A percentile compares a stretch with the other conserved stretches of the same genome.
phyloP scores from a whole-genome alignment of 2,113 vertebrate genomes.

The Irena cyanogastra region DNA sequence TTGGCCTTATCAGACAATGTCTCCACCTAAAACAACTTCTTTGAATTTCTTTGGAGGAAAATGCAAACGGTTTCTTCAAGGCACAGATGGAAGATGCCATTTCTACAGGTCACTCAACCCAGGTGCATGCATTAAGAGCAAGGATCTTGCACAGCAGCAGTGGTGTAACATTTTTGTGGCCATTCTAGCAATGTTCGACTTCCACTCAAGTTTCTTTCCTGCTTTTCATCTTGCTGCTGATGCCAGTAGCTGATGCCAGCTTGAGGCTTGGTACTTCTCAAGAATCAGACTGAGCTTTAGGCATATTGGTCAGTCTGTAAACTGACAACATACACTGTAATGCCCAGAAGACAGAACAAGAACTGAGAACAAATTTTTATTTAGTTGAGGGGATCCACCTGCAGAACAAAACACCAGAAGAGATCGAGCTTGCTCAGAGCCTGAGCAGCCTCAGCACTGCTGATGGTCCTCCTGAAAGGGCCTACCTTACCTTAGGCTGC shows the following conservation, averaged over 20 bases:
- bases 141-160: background rate
- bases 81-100: background rate
- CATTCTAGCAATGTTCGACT: background rate
- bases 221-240: background rate
- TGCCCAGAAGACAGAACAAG: accelerated
- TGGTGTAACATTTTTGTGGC: background rate
- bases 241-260: background rate
- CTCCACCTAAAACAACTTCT: background rate
- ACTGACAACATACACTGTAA: accelerated
- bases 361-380: background rate
- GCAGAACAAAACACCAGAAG: background rate
- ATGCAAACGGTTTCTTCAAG: background rate
- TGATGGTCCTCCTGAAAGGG: background rate
- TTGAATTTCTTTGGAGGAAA: background rate
- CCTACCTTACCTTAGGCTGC: background rate
- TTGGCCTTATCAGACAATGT: background rate
- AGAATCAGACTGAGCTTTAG: background rate
- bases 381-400: background rate
- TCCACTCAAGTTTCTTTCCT: background rate
- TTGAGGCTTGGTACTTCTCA: background rate
- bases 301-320: accelerated
- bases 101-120: background rate
- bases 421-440: accelerated
- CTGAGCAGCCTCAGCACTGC: background rate
- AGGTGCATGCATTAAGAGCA: background rate